These are phyloP conservation scores for Acanthiza pusilla DNA, from an alignment of 2,797 vertebrate species.

Conservation along the genomic window DNA sequence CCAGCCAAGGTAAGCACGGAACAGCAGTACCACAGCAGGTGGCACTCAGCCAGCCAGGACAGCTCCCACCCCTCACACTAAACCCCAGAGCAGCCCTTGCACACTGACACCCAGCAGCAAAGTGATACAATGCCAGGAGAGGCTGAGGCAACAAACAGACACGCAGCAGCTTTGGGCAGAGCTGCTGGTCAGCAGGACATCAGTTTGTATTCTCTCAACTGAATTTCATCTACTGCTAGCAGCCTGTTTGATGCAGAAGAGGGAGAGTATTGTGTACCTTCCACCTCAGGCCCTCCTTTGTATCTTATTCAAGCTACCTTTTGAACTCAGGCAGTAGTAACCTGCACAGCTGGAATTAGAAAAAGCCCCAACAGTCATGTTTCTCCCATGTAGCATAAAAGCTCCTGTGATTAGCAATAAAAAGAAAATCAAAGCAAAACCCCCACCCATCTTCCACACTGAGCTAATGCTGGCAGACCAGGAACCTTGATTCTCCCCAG, in stretches of 20 bases:
- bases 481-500: neutral
- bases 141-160: neutral
- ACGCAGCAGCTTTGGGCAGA: neutral
- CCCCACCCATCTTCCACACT: neutral
- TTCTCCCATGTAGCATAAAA: neutral
- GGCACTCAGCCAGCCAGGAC: neutral
- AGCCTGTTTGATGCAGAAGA: neutral
- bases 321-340: neutral
- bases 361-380: neutral
- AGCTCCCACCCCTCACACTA: neutral
- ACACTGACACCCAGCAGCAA: neutral
- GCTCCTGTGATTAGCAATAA: neutral
- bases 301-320: neutral
- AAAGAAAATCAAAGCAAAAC: neutral
- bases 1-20: neutral
- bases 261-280: neutral
- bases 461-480: neutral
- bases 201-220: neutral
- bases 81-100: neutral
- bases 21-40: neutral
- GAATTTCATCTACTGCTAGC: neutral
- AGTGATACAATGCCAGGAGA: accelerated
- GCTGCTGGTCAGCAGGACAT: neutral
- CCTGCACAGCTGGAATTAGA: neutral
- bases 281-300: neutral